Base-by-base conservation (phyloP, 2,888 invertebrate species). In the Microctonus brassicae region DNA sequence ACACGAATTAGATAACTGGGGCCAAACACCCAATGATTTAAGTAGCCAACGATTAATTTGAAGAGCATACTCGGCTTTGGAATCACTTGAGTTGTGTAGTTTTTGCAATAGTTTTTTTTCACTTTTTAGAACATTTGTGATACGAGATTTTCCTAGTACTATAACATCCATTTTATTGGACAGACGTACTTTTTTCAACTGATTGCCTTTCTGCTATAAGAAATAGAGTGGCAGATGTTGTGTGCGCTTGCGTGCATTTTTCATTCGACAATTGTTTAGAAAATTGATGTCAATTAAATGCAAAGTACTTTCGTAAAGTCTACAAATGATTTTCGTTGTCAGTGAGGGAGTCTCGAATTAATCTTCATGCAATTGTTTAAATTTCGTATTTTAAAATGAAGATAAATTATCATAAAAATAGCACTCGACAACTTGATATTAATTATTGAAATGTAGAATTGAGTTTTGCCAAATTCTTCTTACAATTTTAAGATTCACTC, bases 11-110 rank as follows among this genome's bases (percentile, higher is more conserved):
- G 33, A 7, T 0, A 60, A 55, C 2, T 22, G 36, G 7, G 84
- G 84, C 84, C 84, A 84, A 24, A 76, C 73, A 1, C 84, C 85
- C 24, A 85, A 75, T 0, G 81, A 69, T n/a, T 78, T 78, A 0
- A 84, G 62, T 4, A 83, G 73, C 77, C 80, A 83, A 6, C 81
- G 82, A 42, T 80, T 84, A 73, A 82, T 63, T 17, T 79, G 76
- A 0, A 83, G 67, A 9, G 82, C 83, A 64, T 83, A 82, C 6
- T 80, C 76, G 5, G 73, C 29, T 29, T 77, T 68, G 2, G 61
- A 53, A 13, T 62, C 47, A 63, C 13, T 82, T 82, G 68, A 82
- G 81, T 4, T 80, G 77, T 10, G 72, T 22, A 29, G 73, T 64
- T 0, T 57, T 58, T 7, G 26, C 39, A 17, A 34, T 11, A 7